Percentiles rank a stretch among this genome's conserved stretches.
Evolutionary conservation across 2,888 invertebrate species (phyloP).

Genomic region (Norana najaformis): DNA sequence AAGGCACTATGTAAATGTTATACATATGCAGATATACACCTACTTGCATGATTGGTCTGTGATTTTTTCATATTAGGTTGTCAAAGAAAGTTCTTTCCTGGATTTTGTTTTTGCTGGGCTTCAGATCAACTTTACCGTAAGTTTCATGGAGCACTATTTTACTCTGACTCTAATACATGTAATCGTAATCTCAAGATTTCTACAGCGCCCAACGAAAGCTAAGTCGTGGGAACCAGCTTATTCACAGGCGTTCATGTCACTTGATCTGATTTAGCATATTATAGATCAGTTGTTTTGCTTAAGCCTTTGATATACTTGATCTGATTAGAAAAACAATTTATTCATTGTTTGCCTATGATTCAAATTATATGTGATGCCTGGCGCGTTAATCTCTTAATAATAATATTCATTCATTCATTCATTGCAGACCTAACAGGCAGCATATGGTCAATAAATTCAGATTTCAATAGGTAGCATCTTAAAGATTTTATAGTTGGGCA

Average conservation of each 20-base stretch:
- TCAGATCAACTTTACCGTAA: slow-evolving; percentile 60
- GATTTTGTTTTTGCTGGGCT: slow-evolving; percentile 61
- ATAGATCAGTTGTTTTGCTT: no score
- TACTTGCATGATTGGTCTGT: not conserved
- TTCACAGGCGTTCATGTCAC: no score
- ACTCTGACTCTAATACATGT: no score
- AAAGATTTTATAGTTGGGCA: no score
- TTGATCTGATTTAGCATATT: not conserved
- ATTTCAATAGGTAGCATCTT: not conserved
- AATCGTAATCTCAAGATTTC: not conserved
- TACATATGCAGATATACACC: not conserved
- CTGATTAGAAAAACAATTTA: not conserved
- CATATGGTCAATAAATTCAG: no score
- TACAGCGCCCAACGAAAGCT: no score
- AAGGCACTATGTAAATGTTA: not conserved
- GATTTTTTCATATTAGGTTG: slow-evolving; percentile 44
- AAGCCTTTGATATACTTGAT: not conserved
- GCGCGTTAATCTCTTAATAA: no score
- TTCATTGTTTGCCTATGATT: no score
- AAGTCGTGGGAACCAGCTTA: no score
- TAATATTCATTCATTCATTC: no score
- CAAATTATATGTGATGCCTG: no score
- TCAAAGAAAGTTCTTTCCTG: slow-evolving; percentile 54
- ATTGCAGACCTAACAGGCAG: no score
- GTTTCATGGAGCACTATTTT: slow-evolving; percentile 38